Base-by-base conservation (phyloP, 1,140 invertebrate species). In the Drosophila grimshawi region DNA sequence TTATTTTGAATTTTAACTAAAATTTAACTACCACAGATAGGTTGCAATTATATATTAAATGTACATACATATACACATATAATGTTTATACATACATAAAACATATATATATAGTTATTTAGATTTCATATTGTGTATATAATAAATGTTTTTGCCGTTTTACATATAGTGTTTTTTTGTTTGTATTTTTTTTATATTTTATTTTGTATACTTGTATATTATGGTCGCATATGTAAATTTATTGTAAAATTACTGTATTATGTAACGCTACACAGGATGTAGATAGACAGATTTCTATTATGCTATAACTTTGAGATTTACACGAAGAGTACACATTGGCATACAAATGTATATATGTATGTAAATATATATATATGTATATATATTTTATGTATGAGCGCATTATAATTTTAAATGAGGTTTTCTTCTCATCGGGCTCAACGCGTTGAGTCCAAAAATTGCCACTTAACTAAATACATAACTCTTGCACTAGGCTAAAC, bases 11-110 rank as follows among this genome's bases (percentile, higher is more conserved):
- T 90, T 91, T 91, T 88, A 86, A 91, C 90, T 91, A 91, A 91
- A 91, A 91, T 90, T 90, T 91, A 91, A 91, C 90, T 91, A 91
- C 90, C 90, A 91, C 90, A 91, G 90, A 91, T 91, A 91, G 90
- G 90, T 91, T 91, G 90, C 90, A 88, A 91, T 91, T 91, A 90
- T 70, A 85, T 85, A 85, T 85, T 66, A 55, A 72, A 76, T 66
- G 41, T 60, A 65, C 76, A 69, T 63, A 64, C 45, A 66, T 48
- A 61, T 67, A 66, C 46, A 62, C 33, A 69, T 41, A 27, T 48
- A 19, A 68, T 64, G 70, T 61, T 67, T 71, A 67, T 66, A 51
- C 60, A 41, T 65, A 74, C 61, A 79, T 60, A 61, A 67, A 59
- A 63, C 62, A 75, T 63, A 72, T 39, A 77, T 69, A 65, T 61